Evolutionary conservation across 1,140 invertebrate species (phyloP).

Genomic region (Rhopalosiphum padi): DNA sequence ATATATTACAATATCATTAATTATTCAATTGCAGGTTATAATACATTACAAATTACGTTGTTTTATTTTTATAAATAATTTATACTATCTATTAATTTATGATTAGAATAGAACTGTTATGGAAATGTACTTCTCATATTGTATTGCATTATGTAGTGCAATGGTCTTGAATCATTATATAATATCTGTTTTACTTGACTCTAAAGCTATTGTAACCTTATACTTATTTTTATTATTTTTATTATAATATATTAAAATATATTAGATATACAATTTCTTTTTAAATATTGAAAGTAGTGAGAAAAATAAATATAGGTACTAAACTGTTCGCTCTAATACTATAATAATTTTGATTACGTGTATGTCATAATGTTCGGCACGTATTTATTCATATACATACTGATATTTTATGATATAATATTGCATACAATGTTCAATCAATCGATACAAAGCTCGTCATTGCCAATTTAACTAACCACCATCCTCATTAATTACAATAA

Average conservation of each 20-base stretch:
- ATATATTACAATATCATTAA: too few relatives aligned
- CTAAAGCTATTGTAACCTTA: not conserved
- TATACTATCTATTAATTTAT: too few relatives aligned
- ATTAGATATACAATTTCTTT: not conserved
- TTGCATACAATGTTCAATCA: not conserved
- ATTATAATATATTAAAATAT: not conserved
- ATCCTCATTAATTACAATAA: conserved; percentile 24
- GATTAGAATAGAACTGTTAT: too few relatives aligned
- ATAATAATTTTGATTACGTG: not conserved
- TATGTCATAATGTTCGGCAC: not conserved
- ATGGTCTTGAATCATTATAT: too few relatives aligned
- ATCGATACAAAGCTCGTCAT: not conserved
- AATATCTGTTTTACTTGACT: too few relatives aligned
- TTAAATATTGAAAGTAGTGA: not conserved
- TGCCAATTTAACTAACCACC: not conserved
- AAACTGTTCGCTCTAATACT: not conserved
- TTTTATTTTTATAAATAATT: too few relatives aligned
- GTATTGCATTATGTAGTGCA: too few relatives aligned
- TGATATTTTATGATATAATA: not conserved
- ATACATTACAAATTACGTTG: too few relatives aligned
- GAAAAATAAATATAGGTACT: not conserved
- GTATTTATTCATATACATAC: not conserved
- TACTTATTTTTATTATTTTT: not conserved
- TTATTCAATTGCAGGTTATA: too few relatives aligned
- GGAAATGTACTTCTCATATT: too few relatives aligned